Evolutionary conservation across 1,140 invertebrate genomes (phyloP), one percentile per base, ranked within the genome.

Genomic region (Acromyrmex charruanus): DNA sequence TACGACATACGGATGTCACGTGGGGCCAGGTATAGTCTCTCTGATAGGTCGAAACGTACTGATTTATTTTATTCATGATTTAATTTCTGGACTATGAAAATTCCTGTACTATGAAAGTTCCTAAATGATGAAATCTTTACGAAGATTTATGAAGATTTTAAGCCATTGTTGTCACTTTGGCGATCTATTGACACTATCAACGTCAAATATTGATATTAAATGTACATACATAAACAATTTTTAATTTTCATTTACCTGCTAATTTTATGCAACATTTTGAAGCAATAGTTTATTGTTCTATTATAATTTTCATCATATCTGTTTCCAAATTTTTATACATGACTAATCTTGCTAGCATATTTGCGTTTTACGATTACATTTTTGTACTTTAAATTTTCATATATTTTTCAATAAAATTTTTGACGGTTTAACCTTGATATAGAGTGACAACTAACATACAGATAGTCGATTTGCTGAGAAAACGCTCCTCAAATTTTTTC

Each of bases 1-100:
- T 91, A 93, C 2, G 94, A 92, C 63, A 96, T 95, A 14, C 10
- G 18, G 12, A 10, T 14, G 55, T 21, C 2, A 35, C 12, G 12
- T 49, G 1, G 0, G 96, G 96, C 96, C 96, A 96, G 10, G 96
- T 85, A 77, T 96, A 97, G 89, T 96, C 96, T 87, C 96, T 96
- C 58, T 95, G 93, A 88, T 96, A 96, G 4, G 96, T 96, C 0
- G 96, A 95, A 28, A 96, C 90, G 87, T 96, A 96, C 82, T 77
- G 75, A 77, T 65, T 65, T 25, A 5, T 28, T 28, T 96, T 96
- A 91, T 96, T 95, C 94, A 96, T 95, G 55, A 74, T 65, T 55
- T 66, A 77, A 68, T 87, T 74, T 84, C 44, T 18, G 3, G 16
- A 10, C 28, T 28, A 28, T 28, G 28, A 28, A 31, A 31, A 31